Evolutionary conservation across 2,888 invertebrate genomes (phyloP), one percentile per base, ranked within the genome.

Genomic region (Lottia gigantea): DNA sequence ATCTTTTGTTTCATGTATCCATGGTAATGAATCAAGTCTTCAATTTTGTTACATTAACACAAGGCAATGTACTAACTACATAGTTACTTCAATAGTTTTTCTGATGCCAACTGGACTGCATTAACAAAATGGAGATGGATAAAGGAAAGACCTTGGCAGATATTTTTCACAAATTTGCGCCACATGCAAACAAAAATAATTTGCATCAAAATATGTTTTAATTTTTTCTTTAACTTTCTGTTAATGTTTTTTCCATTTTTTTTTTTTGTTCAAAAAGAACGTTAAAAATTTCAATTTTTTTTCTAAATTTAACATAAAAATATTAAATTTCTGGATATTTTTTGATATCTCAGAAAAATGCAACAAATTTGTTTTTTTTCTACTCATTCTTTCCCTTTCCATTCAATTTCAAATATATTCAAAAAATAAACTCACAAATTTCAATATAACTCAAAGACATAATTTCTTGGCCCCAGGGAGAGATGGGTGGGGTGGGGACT

Each of bases 131-230:
- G 19, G 55, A 23, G 14, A 19, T 67, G 76, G 78, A 78, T 78
- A 79, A 76, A 77, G 78, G 82, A 82, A 82, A 82, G 82, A 82
- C 80, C 70, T 76, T 77, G 77, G 80, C 73, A 76, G 72, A 76
- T 79, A 80, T 77, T 77, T 40, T 79, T 78, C 79, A 82, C 82
- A 82, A 82, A 82, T 79, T 78, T 71, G 63, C 74, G 76, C 68
- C 40, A 40, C 1, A 40, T 40, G 40, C 40, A 40, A 40, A 40
- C 40, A 40, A 71, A 72, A 70, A 70, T 67, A 67, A 69, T 63
- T 62, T 62, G 66, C 71, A 73, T 68, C 66, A 64, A 71, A 64
- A 63, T 63, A 71, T 63, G 64, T 63, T 64, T 68, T 46, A 49
- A 62, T 23, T 40, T 55, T 55, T 55, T 55, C 19, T 55, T 23